Conservation (phyloP, 2,113 vertebrate genomes). For the Upupa epops region DNA sequence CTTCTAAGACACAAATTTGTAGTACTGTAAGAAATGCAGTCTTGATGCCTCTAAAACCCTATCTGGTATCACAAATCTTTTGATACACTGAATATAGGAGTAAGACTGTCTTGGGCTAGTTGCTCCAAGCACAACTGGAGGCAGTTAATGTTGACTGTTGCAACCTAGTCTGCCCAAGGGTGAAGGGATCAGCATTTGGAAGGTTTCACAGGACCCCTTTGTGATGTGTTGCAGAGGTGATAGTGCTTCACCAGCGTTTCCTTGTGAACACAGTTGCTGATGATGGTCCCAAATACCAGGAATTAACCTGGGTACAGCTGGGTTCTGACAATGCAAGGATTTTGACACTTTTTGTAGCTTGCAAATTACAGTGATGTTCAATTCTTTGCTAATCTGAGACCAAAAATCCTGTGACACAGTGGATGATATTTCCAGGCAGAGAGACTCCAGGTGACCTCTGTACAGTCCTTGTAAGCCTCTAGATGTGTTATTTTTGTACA, state of each 20-base stretch:
- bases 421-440: neutral
- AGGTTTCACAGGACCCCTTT: neutral
- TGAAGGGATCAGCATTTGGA: neutral
- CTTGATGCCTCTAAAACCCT: neutral
- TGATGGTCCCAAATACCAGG: accelerated
- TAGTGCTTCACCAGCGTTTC: accelerated
- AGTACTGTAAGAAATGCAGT: neutral
- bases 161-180: neutral
- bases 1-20: neutral
- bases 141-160: neutral
- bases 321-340: neutral
- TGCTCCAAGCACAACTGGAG: neutral
- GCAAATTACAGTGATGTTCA: neutral
- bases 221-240: accelerated
- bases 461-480: neutral
- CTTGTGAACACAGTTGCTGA: neutral
- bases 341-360: neutral
- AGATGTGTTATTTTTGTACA: neutral
- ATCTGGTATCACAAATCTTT: neutral
- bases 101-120: neutral
- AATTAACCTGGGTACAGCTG: accelerated
- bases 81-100: neutral
- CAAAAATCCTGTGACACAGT: neutral
- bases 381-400: neutral
- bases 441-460: neutral